Base-by-base conservation (phyloP, 1,140 invertebrate genomes). In the Lysiphlebus fabarum region DNA sequence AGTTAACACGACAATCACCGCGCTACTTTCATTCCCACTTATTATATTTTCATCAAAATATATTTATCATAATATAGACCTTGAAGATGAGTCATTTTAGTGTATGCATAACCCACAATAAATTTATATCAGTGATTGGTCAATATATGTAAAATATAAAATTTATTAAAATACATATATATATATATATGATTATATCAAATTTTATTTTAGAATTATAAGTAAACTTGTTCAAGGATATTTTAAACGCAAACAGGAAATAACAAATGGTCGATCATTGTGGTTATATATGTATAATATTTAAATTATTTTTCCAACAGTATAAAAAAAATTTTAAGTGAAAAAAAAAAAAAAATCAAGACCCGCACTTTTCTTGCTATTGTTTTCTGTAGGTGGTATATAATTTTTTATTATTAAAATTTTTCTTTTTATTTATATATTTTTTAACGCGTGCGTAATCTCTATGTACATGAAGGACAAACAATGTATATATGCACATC, bases 341-440 rank as follows among this genome's bases (percentile, higher is more conserved):
- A 55, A 34, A 33, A 11, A 50, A 49, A n/a, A 26, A 47, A 54
- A 53, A 12, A n/a, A 56, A 61, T 56, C 59, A 26, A 26, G 59
- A 59, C 62, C 59, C 59, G 56, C 56, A 63, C 56, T 56, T 64
- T 64, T 61, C 59, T 56, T 58, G 45, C 56, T 38, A 61, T 61
- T 58, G 56, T 64, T 61, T 63, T 64, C 57, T 33, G 50, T 50
- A 11, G 34, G 17, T 26, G 17, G 50, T 40, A n/a, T 44, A 41
- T 51, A 17, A 47, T n/a, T 54, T 63, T 63, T 45, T 53, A 17
- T 40, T 59, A 36, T 37, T 8, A 47, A 14, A n/a, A 17, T 40
- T 37, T 38, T 45, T 12, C 34, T 10, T 57, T 36, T 48, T 54
- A 48, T 37, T 26, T n/a, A n/a, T n/a, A n/a, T n/a, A n/a, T n/a